These are phyloP conservation scores for Sturnus vulgaris DNA, from an alignment of 2,113 vertebrate genomes.

Conservation along the genomic window DNA sequence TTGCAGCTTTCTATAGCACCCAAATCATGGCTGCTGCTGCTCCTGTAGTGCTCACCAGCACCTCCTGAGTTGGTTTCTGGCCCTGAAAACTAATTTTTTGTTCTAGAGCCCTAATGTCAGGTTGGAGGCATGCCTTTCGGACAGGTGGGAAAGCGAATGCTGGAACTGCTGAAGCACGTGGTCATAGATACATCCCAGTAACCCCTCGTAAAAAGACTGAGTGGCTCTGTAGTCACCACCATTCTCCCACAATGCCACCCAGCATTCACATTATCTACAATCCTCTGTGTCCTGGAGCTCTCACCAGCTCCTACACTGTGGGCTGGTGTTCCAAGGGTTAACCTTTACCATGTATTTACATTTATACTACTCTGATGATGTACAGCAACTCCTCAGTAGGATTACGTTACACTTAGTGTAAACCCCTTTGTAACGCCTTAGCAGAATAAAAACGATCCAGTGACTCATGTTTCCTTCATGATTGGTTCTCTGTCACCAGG, in stretches of 20 bases:
- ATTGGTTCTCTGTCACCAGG: not conserved
- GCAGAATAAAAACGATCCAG: not conserved
- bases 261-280: not conserved
- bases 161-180: not conserved
- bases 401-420: not conserved
- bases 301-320: not conserved
- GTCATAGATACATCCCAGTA: not conserved
- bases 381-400: not conserved
- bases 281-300: not conserved
- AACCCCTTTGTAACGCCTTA: not conserved
- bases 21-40: not conserved
- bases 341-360: not conserved
- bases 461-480: not conserved
- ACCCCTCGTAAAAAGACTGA: not conserved
- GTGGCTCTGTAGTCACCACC: not conserved
- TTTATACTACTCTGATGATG: not conserved
- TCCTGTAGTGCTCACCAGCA: not conserved
- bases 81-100: not conserved
- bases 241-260: fast-evolving
- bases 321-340: fast-evolving
- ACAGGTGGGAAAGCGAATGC: not conserved
- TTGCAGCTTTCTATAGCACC: not conserved
- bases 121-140: not conserved
- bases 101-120: not conserved
- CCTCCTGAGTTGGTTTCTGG: not conserved